Conservation (phyloP, 2,888 invertebrate species). For the Tenthredo distinguenda region DNA sequence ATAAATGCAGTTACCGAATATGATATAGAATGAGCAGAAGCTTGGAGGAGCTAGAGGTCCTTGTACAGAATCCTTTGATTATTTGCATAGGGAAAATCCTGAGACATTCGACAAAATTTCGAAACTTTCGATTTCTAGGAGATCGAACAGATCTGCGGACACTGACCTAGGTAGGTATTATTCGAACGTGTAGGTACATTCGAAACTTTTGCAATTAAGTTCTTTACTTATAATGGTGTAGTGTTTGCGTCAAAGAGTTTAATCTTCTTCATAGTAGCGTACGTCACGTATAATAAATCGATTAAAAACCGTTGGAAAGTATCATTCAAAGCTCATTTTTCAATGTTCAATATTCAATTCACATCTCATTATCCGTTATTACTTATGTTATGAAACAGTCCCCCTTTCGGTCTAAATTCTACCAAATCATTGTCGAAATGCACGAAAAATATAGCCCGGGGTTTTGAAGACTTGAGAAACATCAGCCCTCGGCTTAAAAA, state of each 20-base stretch:
- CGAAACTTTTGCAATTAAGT: background rate
- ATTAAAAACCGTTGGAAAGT: constrained; percentile 19
- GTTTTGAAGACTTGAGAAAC: background rate
- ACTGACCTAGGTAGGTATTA: background rate
- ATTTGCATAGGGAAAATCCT: background rate
- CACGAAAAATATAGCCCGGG: background rate
- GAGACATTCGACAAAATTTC: background rate
- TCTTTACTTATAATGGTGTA: background rate
- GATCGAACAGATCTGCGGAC: background rate
- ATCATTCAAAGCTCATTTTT: constrained; percentile 10
- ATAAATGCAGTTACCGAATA: background rate
- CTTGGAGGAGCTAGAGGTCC: background rate
- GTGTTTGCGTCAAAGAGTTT: background rate
- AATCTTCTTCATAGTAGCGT: background rate
- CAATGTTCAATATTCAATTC: constrained; percentile 14
- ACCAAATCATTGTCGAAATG: background rate
- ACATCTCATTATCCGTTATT: constrained; percentile 35
- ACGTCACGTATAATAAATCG: constrained; percentile 37
- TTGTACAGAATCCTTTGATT: background rate
- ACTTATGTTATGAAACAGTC: constrained; percentile 21
- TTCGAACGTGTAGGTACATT: background rate
- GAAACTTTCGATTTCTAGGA: background rate
- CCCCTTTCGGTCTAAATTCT: background rate
- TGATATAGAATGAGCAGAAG: background rate
- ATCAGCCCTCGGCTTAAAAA: background rate